Evolutionary conservation across 2,888 invertebrate species (phyloP).

Genomic region (Agrochola lota): DNA sequence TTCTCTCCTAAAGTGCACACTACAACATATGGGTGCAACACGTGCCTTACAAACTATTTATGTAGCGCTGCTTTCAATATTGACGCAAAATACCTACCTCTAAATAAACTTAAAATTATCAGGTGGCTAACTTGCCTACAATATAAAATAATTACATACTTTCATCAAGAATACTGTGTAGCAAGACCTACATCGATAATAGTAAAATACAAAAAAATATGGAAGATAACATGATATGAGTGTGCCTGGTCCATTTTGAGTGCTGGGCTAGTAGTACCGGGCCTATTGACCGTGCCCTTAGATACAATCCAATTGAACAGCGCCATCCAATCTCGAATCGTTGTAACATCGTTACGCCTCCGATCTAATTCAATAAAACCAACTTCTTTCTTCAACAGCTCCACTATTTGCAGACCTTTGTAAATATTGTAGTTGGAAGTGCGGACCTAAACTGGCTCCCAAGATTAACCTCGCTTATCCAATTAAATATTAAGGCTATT

Average conservation of each 20-base stretch:
- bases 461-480: slow-evolving; percentile 74
- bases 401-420: slow-evolving; percentile 71
- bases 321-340: slow-evolving; percentile 51
- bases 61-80: background rate
- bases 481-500: slow-evolving; percentile 74
- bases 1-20: background rate
- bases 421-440: slow-evolving; percentile 75
- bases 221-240: slow-evolving; percentile 1
- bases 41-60: background rate
- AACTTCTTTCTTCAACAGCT: slow-evolving; percentile 62
- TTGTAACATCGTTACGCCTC: slow-evolving; percentile 62
- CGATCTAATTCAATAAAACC: slow-evolving; percentile 66
- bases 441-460: slow-evolving; percentile 70
- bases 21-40: background rate
- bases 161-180: background rate
- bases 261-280: slow-evolving; percentile 5
- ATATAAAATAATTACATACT: background rate
- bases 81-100: background rate
- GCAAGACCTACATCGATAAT: background rate
- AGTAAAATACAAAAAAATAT: background rate
- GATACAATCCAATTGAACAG: slow-evolving; percentile 55
- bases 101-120: background rate
- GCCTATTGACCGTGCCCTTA: slow-evolving; percentile 25
- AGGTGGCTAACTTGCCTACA: background rate
- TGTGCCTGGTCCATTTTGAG: background rate